Evolutionary conservation across 2,797 vertebrate genomes (phyloP).

Genomic region (Falco naumanni): DNA sequence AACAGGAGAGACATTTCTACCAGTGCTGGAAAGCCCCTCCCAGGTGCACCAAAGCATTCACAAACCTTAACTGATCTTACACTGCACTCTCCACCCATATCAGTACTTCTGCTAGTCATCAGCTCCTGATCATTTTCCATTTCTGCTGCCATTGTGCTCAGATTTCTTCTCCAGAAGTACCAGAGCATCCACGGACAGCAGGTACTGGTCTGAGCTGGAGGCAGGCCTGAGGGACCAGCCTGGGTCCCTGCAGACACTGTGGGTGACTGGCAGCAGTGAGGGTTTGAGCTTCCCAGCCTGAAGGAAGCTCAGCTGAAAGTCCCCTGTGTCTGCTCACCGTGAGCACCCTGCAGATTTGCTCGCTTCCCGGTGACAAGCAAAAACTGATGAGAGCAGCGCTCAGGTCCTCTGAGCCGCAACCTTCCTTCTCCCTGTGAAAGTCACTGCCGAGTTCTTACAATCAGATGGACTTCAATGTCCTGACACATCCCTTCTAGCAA

Average conservation of each 20-base stretch:
- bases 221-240: not conserved
- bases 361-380: not conserved
- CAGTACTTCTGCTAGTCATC: not conserved
- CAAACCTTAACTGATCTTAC: not conserved
- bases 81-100: too few species aligned
- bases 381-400: not conserved
- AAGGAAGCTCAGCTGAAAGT: not conserved
- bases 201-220: not conserved
- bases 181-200: not conserved
- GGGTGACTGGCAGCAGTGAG: not conserved
- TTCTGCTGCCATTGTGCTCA: not conserved
- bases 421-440: conserved; percentile 18
- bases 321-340: rapidly evolving
- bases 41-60: not conserved
- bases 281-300: not conserved
- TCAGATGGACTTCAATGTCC: not conserved
- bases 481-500: not conserved
- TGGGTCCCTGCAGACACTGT: rapidly evolving
- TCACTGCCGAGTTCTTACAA: not conserved
- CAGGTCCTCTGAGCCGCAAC: not conserved
- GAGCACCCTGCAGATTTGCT: not conserved
- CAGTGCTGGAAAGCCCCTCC: not conserved
- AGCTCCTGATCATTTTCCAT: not conserved
- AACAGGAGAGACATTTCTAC: not conserved
- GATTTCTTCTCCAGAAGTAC: not conserved